Evolutionary conservation across 2,888 invertebrate genomes (phyloP).

Genomic region (Drosophila lacicola): DNA sequence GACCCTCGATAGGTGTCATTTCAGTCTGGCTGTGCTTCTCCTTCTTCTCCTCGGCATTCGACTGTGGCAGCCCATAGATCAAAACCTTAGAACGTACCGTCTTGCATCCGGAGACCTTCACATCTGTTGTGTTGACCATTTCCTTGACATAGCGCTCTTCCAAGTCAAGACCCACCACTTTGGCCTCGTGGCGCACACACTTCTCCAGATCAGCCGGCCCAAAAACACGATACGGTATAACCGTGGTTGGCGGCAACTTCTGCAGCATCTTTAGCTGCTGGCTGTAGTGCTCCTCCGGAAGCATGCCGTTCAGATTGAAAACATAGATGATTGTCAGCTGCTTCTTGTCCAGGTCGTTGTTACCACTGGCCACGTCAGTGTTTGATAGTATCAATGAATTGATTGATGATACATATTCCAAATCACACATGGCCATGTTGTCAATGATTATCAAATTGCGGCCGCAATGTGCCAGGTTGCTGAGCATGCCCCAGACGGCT

Average conservation of each 20-base stretch:
- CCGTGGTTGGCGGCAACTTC: conserved; percentile 55
- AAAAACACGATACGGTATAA: conserved; percentile 72
- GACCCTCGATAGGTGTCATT: not conserved
- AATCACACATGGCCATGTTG: conserved; percentile 69
- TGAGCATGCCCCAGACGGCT: conserved; percentile 41
- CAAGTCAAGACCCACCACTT: conserved; percentile 56
- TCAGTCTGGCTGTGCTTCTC: no score
- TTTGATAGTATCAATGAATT: conserved; percentile 44
- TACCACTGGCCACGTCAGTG: conserved; percentile 12
- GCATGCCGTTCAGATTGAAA: conserved; percentile 74
- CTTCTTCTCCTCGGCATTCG: no score
- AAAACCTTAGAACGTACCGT: conserved; percentile 79
- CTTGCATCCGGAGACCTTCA: conserved; percentile 80
- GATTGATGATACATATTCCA: conserved; percentile 58
- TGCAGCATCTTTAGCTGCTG: conserved; percentile 36
- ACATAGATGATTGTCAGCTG: conserved; percentile 76
- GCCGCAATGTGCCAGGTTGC: conserved; percentile 77
- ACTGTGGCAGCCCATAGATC: conserved; percentile 52
- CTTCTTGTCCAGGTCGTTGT: conserved; percentile 25
- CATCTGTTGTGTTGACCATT: conserved; percentile 70
- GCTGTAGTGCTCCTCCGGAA: conserved; percentile 31
- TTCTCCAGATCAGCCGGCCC: conserved; percentile 64
- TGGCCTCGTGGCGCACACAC: conserved; percentile 75
- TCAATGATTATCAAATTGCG: conserved; percentile 83
- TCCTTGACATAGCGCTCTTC: conserved; percentile 57